A percentile compares a stretch with the other conserved stretches of the same genome.
These are phyloP conservation scores for Psylliodes chrysocephalus DNA, from an alignment of 2,888 invertebrate species.

Conservation along the genomic window DNA sequence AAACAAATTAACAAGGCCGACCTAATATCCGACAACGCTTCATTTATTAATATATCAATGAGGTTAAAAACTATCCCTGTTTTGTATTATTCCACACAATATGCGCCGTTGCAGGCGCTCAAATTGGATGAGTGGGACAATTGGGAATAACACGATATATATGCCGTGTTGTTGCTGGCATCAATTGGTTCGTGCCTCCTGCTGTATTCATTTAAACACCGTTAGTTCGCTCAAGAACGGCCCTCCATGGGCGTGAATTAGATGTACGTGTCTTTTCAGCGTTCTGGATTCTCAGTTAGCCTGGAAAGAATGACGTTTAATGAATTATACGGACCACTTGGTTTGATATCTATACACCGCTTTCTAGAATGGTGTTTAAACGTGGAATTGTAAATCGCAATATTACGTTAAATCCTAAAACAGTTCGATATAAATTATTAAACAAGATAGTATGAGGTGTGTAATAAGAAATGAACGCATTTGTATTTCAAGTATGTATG, in stretches of 20 bases:
- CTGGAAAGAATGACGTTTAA: too few relatives aligned
- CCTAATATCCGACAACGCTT: slow-evolving; percentile 4
- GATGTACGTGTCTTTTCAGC: background rate
- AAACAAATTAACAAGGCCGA: slow-evolving; percentile 1
- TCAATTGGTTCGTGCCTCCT: background rate
- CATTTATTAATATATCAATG: slow-evolving; percentile 3
- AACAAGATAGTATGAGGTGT: too few relatives aligned
- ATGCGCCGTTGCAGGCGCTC: background rate
- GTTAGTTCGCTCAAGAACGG: background rate
- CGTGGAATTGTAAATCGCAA: too few relatives aligned
- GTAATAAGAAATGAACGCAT: too few relatives aligned
- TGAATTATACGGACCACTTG: too few relatives aligned
- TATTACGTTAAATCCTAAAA: too few relatives aligned
- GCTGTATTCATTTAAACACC: slow-evolving; percentile 1
- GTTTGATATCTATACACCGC: too few relatives aligned
- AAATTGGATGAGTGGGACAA: too few relatives aligned
- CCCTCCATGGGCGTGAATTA: background rate
- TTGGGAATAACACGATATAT: slow-evolving; percentile 2
- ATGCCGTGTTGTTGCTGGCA: background rate
- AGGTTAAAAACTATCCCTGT: slow-evolving; percentile 4
- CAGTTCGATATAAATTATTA: too few relatives aligned
- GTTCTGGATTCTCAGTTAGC: too few relatives aligned
- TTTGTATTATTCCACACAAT: background rate
- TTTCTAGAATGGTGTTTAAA: too few relatives aligned
- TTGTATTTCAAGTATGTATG: too few relatives aligned